Evolutionary conservation across 2,797 vertebrate species (phyloP).

Genomic region (Myotis vivesi): DNA sequence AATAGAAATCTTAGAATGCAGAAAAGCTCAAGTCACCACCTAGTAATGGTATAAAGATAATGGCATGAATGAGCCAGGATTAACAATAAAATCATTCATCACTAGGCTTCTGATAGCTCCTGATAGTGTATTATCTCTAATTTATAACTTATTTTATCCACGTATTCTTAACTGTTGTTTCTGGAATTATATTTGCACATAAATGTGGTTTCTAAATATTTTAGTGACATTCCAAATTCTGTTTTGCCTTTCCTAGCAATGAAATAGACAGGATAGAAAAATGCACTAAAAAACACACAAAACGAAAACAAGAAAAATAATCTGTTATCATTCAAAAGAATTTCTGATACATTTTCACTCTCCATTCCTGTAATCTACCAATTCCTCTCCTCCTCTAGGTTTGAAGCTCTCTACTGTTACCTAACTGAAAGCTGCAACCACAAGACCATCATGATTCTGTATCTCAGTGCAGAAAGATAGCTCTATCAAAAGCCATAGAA

Average conservation of each 20-base stretch:
- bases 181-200: background rate
- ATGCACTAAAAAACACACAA: background rate
- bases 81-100: background rate
- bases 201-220: background rate
- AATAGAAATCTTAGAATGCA: background rate
- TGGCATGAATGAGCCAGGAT: background rate
- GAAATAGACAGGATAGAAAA: background rate
- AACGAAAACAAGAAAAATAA: background rate
- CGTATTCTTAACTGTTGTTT: background rate
- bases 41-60: background rate
- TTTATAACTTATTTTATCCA: background rate
- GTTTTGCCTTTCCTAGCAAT: background rate
- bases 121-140: background rate
- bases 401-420: background rate
- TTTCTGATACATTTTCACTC: background rate
- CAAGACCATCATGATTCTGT: background rate
- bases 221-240: background rate
- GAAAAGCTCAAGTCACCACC: background rate
- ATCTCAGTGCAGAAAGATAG: background rate
- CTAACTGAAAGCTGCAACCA: background rate
- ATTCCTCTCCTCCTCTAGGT: background rate
- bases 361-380: background rate
- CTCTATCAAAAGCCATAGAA: background rate
- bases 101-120: background rate
- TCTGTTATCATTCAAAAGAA: background rate